A percentile compares a stretch with the other conserved stretches of the same genome.
These are phyloP conservation scores for Tetramorium bicarinatum DNA, from an alignment of 2,888 invertebrate genomes.

Conservation along the genomic window DNA sequence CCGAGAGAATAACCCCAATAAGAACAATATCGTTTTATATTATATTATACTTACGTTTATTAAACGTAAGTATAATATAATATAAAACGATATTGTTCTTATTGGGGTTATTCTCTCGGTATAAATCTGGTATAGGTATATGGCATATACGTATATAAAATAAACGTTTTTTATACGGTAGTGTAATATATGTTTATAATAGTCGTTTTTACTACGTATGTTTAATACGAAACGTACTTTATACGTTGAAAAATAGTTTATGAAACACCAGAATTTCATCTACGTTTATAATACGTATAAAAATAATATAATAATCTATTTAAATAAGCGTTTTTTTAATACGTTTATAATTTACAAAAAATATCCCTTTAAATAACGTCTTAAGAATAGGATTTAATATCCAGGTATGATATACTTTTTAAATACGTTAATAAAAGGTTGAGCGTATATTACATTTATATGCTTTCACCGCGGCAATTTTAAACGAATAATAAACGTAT, in stretches of 20 bases:
- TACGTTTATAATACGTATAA: neutral
- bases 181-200: neutral
- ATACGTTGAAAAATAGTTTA: neutral
- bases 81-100: no score
- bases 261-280: neutral
- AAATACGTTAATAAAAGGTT: slow-evolving; percentile 5
- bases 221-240: neutral
- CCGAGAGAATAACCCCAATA: no score
- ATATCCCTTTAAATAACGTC: no score
- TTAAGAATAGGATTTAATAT: no score
- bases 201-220: neutral
- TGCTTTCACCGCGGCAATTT: neutral
- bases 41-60: no score
- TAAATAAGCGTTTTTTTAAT: no score
- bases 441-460: neutral
- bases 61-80: no score
- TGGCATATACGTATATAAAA: neutral
- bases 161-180: neutral
- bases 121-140: no score
- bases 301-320: neutral
- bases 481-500: neutral
- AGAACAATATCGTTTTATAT: no score
- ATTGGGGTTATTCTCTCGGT: no score
- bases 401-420: neutral
- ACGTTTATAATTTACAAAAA: no score